A percentile compares a stretch with the other conserved stretches of the same genome.
Conservation (phyloP, 2,113 vertebrate species). For the Alces alces region DNA sequence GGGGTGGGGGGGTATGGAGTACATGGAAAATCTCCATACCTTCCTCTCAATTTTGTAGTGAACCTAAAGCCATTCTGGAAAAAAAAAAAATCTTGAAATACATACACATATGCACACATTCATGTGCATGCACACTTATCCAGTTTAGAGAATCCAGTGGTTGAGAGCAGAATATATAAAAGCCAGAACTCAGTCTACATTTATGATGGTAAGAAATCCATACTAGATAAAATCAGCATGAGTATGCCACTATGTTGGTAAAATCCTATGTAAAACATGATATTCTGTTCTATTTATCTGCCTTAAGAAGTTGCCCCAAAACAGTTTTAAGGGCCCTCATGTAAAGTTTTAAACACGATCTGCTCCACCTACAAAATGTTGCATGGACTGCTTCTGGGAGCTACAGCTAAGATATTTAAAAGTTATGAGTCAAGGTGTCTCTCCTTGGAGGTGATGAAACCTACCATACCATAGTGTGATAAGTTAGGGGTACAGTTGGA, state of each 20-base stretch:
- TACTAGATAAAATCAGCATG: not conserved
- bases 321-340: not conserved
- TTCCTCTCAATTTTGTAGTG: not conserved
- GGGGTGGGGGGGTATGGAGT: accelerated
- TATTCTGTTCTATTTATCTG: not conserved
- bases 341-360: not conserved
- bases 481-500: not conserved
- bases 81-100: not conserved
- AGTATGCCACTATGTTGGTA: not conserved
- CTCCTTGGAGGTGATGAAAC: not conserved
- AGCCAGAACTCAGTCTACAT: not conserved
- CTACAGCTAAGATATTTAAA: not conserved
- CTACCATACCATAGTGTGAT: not conserved
- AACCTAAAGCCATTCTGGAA: not conserved
- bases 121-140: not conserved
- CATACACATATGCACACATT: not conserved
- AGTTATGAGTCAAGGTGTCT: not conserved
- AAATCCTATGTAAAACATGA: not conserved
- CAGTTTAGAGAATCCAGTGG: not conserved
- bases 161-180: not conserved
- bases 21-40: not conserved
- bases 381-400: not conserved
- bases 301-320: not conserved
- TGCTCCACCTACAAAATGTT: not conserved
- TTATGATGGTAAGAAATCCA: not conserved